A percentile compares a stretch with the other conserved stretches of the same genome.
phyloP scores from a whole-genome alignment of 2,797 vertebrate species.

The Xenentodon cancila region DNA sequence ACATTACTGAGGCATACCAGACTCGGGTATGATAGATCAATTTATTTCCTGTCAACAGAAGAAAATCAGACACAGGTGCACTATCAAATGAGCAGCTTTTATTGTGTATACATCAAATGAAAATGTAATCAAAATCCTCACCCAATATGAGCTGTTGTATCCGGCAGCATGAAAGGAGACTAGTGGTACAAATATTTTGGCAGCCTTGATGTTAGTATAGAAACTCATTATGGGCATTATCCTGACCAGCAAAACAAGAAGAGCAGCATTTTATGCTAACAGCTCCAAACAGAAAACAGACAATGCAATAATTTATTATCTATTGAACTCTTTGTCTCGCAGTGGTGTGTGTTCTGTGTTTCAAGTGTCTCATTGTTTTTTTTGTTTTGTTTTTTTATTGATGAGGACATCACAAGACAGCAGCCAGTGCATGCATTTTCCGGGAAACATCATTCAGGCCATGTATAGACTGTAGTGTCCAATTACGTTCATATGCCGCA shows the following conservation, averaged over 20 bases:
- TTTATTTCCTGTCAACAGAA: slow-evolving; percentile 48
- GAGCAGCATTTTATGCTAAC: slow-evolving; percentile 20
- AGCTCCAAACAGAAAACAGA: slow-evolving; percentile 10
- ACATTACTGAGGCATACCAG: slow-evolving; percentile 31
- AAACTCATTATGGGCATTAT: slow-evolving; percentile 25
- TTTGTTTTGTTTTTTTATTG: no score
- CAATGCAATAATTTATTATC: slow-evolving; percentile 12
- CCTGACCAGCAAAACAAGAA: slow-evolving; percentile 31
- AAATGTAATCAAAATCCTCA: slow-evolving; percentile 52
- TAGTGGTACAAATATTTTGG: slow-evolving; percentile 43
- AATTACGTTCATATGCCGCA: no score
- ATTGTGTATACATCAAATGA: slow-evolving; percentile 52
- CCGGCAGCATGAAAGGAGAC: slow-evolving; percentile 24
- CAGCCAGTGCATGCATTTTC: no score
- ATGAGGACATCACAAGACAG: no score
- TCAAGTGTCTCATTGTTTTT: no score
- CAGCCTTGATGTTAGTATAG: slow-evolving; percentile 39
- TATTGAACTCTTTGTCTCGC: no score
- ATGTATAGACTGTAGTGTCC: no score
- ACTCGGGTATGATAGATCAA: slow-evolving; percentile 41
- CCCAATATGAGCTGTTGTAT: slow-evolving; percentile 41
- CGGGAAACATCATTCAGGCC: no score
- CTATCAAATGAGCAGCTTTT: slow-evolving; percentile 47
- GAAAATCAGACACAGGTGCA: slow-evolving; percentile 55
- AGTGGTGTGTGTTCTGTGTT: neutral